Evolutionary conservation across 35 echinoderm and acorn worm species (phyloP).

Genomic region (Lytechinus variegatus): DNA sequence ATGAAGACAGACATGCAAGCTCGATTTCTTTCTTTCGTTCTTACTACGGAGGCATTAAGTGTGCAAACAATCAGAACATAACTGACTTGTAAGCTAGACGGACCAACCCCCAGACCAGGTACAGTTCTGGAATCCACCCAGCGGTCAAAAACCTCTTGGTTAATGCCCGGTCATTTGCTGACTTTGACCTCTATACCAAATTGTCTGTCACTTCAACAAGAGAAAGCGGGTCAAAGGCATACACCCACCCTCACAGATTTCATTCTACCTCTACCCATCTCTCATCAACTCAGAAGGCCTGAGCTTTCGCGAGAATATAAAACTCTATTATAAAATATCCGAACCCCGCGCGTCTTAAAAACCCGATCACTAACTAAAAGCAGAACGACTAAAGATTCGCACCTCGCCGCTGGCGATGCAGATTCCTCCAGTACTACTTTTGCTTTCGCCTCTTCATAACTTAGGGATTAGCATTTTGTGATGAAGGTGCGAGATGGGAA

Average conservation of each 20-base stretch:
- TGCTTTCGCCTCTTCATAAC: slow-evolving; percentile 48
- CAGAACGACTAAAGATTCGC: slow-evolving; percentile 46
- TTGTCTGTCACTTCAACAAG: slow-evolving; percentile 37
- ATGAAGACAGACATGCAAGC: slow-evolving; percentile 36
- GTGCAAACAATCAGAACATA: slow-evolving; percentile 41
- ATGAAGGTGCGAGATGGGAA: slow-evolving; percentile 48
- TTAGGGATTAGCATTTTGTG: slow-evolving; percentile 46
- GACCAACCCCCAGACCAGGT: slow-evolving; percentile 35
- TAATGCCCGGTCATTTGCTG: slow-evolving; percentile 38
- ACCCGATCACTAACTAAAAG: slow-evolving; percentile 54
- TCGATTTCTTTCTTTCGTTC: slow-evolving; percentile 19
- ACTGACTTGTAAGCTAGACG: slow-evolving; percentile 16
- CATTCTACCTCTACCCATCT: slow-evolving; percentile 17
- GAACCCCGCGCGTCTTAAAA: slow-evolving; percentile 41
- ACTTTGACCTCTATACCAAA: background rate
- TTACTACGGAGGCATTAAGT: slow-evolving; percentile 36
- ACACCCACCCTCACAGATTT: slow-evolving; percentile 17
- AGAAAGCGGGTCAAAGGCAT: slow-evolving; percentile 49
- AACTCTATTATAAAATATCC: slow-evolving; percentile 46
- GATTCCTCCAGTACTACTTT: slow-evolving; percentile 51
- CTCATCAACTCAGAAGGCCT: slow-evolving; percentile 43
- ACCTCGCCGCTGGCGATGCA: slow-evolving; percentile 29
- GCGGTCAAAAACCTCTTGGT: slow-evolving; percentile 48
- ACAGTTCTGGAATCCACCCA: background rate
- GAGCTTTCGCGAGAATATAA: slow-evolving; percentile 51